Base-by-base conservation (phyloP, 2,797 vertebrate species). In the Cryptoprocta ferox region DNA sequence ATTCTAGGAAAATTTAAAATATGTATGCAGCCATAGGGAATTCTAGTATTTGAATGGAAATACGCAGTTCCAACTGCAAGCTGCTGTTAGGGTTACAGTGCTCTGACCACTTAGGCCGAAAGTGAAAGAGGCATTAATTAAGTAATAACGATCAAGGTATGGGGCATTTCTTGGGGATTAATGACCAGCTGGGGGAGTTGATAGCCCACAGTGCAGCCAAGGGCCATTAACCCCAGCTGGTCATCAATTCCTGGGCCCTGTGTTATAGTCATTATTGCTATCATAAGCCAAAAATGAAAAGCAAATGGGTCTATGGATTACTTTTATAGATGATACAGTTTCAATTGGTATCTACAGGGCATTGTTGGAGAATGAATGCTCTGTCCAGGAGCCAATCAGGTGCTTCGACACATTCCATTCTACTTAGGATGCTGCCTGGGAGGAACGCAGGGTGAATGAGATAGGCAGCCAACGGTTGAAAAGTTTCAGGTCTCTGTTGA, bases 241-340 rank as follows among this genome's bases (percentile, higher is more conserved):
- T 89, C 97, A 97, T 94, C 89, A 97, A 85, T 96, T 91, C 80
- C 87, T 90, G 83, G 97, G 73, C 97, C 90, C 98, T 95, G 83
- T 75, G 53, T 89, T 97, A 85, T 6, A 89, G 68, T 96, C 97
- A 97, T 92, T 97, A 98, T 56, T 97, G 88, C 95, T 98, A 92
- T 98, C 98, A 88, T 94, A 97, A 97, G 91, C 84, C 96, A 82
- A 98, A 98, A 97, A 98, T 93, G 95, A 97, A 87, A 86, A 97
- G 76, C 97, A 98, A 68, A 91, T 97, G 28, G 97, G 98, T 98
- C 97, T 97, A 97, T 98, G 98, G 97, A 98, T 98, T 98, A 97
- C 97, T 98, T 97, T 98, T 98, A 98, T 98, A 96, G 97, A 98
- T 98, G 97, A 97, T 97, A 95, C 95, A 48, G 95, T 95, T 97